These are phyloP conservation scores for Coreoperca whiteheadi DNA, from an alignment of 2,113 vertebrate genomes.

Conservation along the genomic window DNA sequence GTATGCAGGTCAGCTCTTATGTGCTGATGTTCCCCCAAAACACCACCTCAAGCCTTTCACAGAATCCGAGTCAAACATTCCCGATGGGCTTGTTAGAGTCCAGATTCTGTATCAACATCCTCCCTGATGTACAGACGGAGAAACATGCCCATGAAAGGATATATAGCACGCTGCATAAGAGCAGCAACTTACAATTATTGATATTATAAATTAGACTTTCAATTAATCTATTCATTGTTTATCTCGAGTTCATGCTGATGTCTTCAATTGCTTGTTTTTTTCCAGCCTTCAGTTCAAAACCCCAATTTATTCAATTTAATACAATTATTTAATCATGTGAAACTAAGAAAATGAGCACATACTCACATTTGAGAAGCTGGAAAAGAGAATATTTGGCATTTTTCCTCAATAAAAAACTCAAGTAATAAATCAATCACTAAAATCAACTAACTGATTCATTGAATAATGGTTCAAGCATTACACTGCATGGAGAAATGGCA, in stretches of 20 bases:
- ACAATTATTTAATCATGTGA: background rate
- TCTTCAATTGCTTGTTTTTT: too few species aligned
- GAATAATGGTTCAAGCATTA: background rate
- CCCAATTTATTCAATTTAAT: too few species aligned
- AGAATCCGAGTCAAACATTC: slow-evolving; percentile 10
- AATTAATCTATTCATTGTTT: background rate
- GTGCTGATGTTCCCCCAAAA: slow-evolving; percentile 23
- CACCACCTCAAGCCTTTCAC: slow-evolving; percentile 28
- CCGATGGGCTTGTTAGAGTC: slow-evolving; percentile 15
- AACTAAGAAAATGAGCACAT: background rate
- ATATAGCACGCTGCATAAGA: background rate
- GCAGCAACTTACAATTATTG: background rate
- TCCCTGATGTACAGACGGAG: background rate
- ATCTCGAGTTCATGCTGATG: too few species aligned
- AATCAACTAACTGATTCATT: background rate
- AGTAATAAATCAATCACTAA: background rate
- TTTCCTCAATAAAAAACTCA: background rate
- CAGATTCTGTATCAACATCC: background rate
- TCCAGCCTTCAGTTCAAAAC: too few species aligned
- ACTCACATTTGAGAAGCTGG: background rate
- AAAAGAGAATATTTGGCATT: background rate
- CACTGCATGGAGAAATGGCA: background rate
- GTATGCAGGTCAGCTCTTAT: slow-evolving; percentile 54
- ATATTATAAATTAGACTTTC: background rate
- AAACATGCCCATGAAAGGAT: background rate